Percentiles rank a stretch among this genome's conserved stretches.
phyloP scores from a whole-genome alignment of 2,797 vertebrate genomes.

The Lemur catta region DNA sequence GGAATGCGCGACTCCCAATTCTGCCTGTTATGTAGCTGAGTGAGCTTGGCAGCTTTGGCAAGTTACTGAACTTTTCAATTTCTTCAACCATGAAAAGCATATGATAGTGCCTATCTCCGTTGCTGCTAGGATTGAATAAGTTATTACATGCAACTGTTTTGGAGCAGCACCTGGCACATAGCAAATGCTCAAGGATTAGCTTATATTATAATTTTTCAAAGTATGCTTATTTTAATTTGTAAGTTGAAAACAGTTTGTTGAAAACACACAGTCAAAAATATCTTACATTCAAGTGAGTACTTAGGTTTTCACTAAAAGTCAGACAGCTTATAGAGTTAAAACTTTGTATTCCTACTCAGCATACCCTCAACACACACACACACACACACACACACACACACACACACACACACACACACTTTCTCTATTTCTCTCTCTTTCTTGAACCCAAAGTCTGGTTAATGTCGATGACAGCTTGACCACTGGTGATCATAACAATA shows the following conservation, averaged over 20 bases:
- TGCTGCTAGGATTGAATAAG: neutral
- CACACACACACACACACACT: neutral
- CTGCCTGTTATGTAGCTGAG: neutral
- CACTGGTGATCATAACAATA: neutral
- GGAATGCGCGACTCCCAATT: neutral
- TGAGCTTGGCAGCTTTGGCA: neutral
- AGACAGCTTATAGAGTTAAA: neutral
- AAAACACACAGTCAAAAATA: neutral
- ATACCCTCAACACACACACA: neutral
- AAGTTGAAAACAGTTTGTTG: neutral
- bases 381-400: neutral
- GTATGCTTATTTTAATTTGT: neutral
- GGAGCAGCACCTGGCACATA: neutral
- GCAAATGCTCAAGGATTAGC: neutral
- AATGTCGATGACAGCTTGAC: neutral
- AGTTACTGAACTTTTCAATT: neutral
- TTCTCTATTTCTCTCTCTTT: neutral
- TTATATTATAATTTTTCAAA: neutral
- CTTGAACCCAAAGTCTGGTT: neutral
- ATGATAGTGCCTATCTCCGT: neutral
- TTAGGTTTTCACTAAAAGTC: conserved; percentile 35
- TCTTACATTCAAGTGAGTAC: neutral
- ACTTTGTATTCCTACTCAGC: neutral
- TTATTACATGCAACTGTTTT: neutral
- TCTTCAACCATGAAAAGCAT: neutral